These are phyloP conservation scores for Guaruba guarouba DNA, from an alignment of 2,113 vertebrate species.

Conservation along the genomic window DNA sequence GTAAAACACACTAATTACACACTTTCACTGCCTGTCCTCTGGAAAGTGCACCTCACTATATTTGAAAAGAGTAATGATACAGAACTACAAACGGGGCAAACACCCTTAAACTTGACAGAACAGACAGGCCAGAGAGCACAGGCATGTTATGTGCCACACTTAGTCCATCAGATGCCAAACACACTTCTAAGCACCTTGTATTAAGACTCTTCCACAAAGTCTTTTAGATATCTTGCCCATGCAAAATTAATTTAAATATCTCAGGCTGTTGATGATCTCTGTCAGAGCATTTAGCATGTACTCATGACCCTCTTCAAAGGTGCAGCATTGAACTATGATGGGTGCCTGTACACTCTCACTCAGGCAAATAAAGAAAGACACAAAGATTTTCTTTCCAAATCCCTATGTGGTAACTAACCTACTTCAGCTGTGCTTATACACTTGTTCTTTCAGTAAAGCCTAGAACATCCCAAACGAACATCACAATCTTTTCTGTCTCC, in stretches of 20 bases:
- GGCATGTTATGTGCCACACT: neutral
- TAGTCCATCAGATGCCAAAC: neutral
- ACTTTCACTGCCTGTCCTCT: constrained; percentile 43
- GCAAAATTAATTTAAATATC: neutral
- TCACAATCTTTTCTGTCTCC: neutral
- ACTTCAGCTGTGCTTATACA: neutral
- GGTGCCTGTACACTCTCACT: neutral
- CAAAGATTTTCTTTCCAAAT: neutral
- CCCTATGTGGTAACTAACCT: neutral
- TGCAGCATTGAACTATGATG: too few relatives aligned
- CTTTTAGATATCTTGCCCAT: neutral
- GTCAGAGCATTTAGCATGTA: neutral
- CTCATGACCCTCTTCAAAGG: neutral
- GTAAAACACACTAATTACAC: constrained; percentile 70
- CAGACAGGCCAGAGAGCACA: neutral
- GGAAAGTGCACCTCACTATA: neutral
- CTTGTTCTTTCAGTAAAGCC: neutral
- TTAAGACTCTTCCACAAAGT: neutral
- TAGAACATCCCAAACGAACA: neutral
- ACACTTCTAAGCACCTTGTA: neutral
- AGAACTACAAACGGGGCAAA: neutral
- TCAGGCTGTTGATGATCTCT: neutral
- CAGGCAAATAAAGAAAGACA: neutral
- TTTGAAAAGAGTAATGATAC: constrained; percentile 42
- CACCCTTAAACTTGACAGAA: neutral